These are phyloP conservation scores for Trematomus loennbergii DNA, from an alignment of 2,113 vertebrate species.

Conservation along the genomic window DNA sequence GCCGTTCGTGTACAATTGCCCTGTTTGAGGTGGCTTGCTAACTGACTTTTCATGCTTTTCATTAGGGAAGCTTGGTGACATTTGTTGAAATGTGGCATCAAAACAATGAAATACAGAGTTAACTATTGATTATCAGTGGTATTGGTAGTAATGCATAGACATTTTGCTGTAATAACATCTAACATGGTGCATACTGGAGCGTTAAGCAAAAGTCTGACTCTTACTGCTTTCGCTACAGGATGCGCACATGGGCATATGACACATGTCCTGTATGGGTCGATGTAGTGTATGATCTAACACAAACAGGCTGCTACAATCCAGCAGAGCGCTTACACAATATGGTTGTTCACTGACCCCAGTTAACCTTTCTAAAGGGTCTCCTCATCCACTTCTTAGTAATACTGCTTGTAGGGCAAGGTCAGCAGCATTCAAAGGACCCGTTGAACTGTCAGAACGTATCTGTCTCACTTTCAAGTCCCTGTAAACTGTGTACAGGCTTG, in stretches of 20 bases:
- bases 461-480: conserved; percentile 23
- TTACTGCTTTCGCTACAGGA: not conserved
- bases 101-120: not conserved
- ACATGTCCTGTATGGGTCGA: not conserved
- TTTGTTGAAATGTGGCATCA: not conserved
- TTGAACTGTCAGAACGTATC: conserved; percentile 24
- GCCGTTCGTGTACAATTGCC: not conserved
- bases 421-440: conserved; percentile 8
- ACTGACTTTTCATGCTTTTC: not conserved
- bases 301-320: not conserved
- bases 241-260: not conserved
- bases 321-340: conserved; percentile 6
- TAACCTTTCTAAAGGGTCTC: conserved; percentile 23
- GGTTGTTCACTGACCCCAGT: conserved; percentile 38
- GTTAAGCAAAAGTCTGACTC: not conserved
- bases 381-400: not conserved
- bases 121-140: not conserved
- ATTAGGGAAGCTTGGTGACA: not conserved
- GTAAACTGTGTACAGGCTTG: not conserved
- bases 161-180: not conserved
- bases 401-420: conserved; percentile 23
- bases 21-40: not conserved
- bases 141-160: not conserved
- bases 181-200: not conserved
- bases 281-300: not conserved